These are phyloP conservation scores for Sebastes iracundus DNA, from an alignment of 2,797 vertebrate genomes.

Conservation along the genomic window DNA sequence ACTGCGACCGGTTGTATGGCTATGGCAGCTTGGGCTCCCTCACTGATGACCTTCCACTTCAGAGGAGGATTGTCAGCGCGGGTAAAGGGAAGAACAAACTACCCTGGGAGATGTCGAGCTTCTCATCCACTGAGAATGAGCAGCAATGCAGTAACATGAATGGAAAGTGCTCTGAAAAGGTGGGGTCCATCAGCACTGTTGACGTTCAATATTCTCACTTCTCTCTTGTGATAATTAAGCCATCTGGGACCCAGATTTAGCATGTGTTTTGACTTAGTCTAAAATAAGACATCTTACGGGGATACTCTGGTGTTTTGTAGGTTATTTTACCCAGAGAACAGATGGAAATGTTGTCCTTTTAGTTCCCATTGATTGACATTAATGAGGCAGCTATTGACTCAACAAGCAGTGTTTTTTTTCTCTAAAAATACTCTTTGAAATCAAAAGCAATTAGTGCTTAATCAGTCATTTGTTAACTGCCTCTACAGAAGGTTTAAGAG, in stretches of 20 bases:
- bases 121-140: slow-evolving; percentile 67
- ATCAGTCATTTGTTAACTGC: slow-evolving; percentile 16
- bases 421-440: slow-evolving; percentile 28
- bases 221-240: slow-evolving; percentile 21
- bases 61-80: slow-evolving; percentile 89
- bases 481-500: slow-evolving; percentile 6
- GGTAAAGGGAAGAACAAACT: slow-evolving; percentile 92
- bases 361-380: slow-evolving; percentile 9
- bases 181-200: slow-evolving; percentile 46
- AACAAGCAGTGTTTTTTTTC: background rate
- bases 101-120: slow-evolving; percentile 89
- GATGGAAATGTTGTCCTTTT: background rate
- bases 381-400: slow-evolving; percentile 14
- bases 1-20: slow-evolving; percentile 64
- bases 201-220: background rate
- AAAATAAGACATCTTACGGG: background rate
- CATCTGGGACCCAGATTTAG: background rate
- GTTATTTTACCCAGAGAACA: background rate
- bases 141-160: slow-evolving; percentile 58
- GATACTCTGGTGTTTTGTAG: background rate
- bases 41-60: slow-evolving; percentile 63
- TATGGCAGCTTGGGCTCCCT: slow-evolving; percentile 77
- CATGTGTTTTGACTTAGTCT: background rate
- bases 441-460: slow-evolving; percentile 13
- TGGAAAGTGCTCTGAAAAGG: slow-evolving; percentile 76